Base-by-base conservation (phyloP, 2,888 invertebrate genomes). In the Pseudococcus jackbeardsleyi region DNA sequence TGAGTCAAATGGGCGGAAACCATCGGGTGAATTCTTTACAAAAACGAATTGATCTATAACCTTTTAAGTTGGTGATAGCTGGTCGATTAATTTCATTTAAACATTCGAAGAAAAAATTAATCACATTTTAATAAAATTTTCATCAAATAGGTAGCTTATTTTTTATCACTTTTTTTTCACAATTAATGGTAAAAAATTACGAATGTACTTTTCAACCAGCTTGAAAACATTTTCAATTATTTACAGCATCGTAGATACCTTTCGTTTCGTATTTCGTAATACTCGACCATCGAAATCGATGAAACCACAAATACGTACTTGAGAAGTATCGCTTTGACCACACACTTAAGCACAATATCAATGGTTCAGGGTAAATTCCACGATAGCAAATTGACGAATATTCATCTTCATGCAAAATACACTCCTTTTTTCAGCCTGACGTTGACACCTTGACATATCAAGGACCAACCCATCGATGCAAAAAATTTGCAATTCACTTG, bases 391-490 rank as follows among this genome's bases (percentile, higher is more conserved):
- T 64, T 64, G 22, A 64, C 19, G 19, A 64, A 64, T n/a, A n/a
- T 64, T 19, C 9, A 64, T 64, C 12, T 64, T 64, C 9, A 22
- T 1, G 9, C n/a, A 59, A 59, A 59, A 64, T 64, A 64, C 22
- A 9, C 64, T 64, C 64, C 12, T 64, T 4, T 19, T 22, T 64
- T 59, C 26, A 33, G 26, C 3, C 26, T 33, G 26, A 33, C 26
- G 26, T 33, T 33, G 26, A 59, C 12, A 50, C 12, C n/a, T 6
- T 54, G 64, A 64, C 64, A 64, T 11, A 64, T 64, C 64, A 64
- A 64, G 64, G 64, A 64, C 64, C 19, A 64, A 22, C 64, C 64
- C 22, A 64, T 64, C 22, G 64, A 22, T 64, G 64, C 64, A 22
- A 19, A 64, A 64, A 64, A 64, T 64, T 64, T 9, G 22, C 19